Percentiles rank a stretch among this genome's conserved stretches.
Evolutionary conservation across 2,888 invertebrate species (phyloP).

Genomic region (Ceraclea dissimilis): DNA sequence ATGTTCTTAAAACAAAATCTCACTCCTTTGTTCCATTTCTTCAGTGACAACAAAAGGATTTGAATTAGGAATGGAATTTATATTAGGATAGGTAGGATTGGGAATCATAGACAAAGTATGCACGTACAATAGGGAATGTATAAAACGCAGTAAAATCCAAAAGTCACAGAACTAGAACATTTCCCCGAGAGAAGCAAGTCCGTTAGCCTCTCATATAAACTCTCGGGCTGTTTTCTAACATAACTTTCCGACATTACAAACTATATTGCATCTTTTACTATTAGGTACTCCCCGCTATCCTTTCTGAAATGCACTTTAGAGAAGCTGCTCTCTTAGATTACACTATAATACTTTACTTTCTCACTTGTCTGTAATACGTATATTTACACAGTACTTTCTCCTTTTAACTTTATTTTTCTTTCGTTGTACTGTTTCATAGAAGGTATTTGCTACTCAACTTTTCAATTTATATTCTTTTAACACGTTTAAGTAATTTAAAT

Average conservation of each 20-base stretch:
- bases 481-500: background rate
- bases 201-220: constrained; percentile 15
- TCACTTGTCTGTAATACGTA: background rate
- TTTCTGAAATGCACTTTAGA: constrained; percentile 23
- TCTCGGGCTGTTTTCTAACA: constrained; percentile 16
- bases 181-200: constrained; percentile 11
- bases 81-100: too few relatives aligned
- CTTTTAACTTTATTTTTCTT: background rate
- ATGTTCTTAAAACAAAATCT: too few relatives aligned
- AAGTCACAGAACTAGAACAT: too few relatives aligned
- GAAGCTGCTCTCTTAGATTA: constrained; percentile 22
- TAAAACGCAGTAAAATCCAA: too few relatives aligned
- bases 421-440: background rate
- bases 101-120: too few relatives aligned
- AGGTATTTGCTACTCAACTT: background rate
- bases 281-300: background rate
- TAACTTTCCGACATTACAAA: constrained; percentile 14
- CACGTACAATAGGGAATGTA: too few relatives aligned
- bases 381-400: background rate
- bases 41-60: too few relatives aligned
- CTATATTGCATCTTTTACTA: constrained; percentile 7
- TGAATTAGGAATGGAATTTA: too few relatives aligned
- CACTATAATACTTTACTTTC: constrained; percentile 1
- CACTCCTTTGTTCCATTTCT: too few relatives aligned
- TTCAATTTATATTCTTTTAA: background rate